Evolutionary conservation across 1,140 invertebrate species (phyloP).

Genomic region (Rhyzopertha dominica): DNA sequence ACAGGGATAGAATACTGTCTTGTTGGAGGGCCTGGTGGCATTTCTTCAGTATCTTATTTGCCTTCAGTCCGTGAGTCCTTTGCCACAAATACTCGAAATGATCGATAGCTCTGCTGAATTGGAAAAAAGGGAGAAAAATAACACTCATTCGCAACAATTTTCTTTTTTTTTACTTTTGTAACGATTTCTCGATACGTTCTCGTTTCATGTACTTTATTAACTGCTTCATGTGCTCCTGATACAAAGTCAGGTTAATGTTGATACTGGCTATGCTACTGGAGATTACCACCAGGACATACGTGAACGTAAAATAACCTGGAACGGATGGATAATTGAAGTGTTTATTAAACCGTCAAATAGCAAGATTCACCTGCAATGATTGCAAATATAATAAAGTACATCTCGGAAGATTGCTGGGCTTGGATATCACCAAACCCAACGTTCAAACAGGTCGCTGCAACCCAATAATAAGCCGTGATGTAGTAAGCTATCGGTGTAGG

Average conservation of each 20-base stretch:
- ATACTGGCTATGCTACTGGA: slow-evolving; percentile 46
- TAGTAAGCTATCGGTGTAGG: no score
- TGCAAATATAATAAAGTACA: slow-evolving; percentile 7
- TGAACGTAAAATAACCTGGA: slow-evolving; percentile 43
- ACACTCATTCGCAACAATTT: not conserved
- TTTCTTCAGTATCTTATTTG: slow-evolving; percentile 16
- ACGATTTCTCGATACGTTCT: slow-evolving; percentile 34
- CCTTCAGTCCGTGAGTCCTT: slow-evolving; percentile 21
- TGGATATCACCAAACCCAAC: slow-evolving; percentile 9
- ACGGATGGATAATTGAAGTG: slow-evolving; percentile 10
- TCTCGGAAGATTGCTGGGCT: not conserved
- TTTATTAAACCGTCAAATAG: not conserved
- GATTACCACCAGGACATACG: slow-evolving; percentile 47
- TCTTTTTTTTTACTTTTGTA: slow-evolving; percentile 39
- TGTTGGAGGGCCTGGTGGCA: slow-evolving; percentile 20
- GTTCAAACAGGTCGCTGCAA: not conserved
- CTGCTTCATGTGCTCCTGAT: slow-evolving; percentile 46
- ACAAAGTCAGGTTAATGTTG: slow-evolving; percentile 44
- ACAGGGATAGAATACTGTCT: slow-evolving; percentile 23
- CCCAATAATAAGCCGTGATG: slow-evolving; percentile 8
- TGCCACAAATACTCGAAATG: slow-evolving; percentile 28
- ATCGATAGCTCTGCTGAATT: slow-evolving; percentile 20
- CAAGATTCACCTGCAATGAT: slow-evolving; percentile 10
- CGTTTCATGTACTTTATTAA: slow-evolving; percentile 43
- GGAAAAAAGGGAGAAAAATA: slow-evolving; percentile 5